Conservation (phyloP, 2,888 invertebrate species). For the Drosophila mimica region DNA sequence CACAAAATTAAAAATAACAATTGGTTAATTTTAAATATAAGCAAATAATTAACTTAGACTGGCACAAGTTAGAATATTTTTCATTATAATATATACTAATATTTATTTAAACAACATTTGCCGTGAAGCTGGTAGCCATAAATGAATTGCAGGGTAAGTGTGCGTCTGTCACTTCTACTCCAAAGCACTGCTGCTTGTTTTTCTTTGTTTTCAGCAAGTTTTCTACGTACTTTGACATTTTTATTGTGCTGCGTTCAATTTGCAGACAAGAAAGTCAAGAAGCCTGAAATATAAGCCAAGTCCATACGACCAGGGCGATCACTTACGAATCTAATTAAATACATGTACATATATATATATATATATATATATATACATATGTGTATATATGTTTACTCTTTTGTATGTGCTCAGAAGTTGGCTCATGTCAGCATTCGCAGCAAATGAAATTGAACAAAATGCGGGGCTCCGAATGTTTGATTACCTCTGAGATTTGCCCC, state of each 20-base stretch:
- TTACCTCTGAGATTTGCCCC: slow-evolving; percentile 71
- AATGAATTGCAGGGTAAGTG: background rate
- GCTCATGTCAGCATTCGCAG: background rate
- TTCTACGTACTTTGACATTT: slow-evolving; percentile 53
- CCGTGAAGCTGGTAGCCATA: background rate
- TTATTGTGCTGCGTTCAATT: slow-evolving; percentile 60
- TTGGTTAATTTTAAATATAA: background rate
- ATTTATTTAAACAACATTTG: background rate
- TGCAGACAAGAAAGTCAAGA: slow-evolving; percentile 58
- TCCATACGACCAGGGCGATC: slow-evolving; percentile 42
- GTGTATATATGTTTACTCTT: background rate
- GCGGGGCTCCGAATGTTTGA: slow-evolving; percentile 59
- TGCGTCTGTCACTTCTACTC: background rate
- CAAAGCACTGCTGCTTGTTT: background rate
- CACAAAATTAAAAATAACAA: background rate
- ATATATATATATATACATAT: slow-evolving; percentile 6
- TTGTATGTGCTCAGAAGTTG: background rate
- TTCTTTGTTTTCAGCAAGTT: slow-evolving; percentile 10
- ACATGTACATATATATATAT: slow-evolving; percentile 8
- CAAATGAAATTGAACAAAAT: slow-evolving; percentile 48
- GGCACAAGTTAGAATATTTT: background rate
- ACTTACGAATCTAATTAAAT: slow-evolving; percentile 67
- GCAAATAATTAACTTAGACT: background rate
- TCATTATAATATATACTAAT: background rate
- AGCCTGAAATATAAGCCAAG: slow-evolving; percentile 56